Evolutionary conservation across 2,797 vertebrate species (phyloP), one percentile per base, ranked within the genome.

Genomic region (Scleropages formosus): DNA sequence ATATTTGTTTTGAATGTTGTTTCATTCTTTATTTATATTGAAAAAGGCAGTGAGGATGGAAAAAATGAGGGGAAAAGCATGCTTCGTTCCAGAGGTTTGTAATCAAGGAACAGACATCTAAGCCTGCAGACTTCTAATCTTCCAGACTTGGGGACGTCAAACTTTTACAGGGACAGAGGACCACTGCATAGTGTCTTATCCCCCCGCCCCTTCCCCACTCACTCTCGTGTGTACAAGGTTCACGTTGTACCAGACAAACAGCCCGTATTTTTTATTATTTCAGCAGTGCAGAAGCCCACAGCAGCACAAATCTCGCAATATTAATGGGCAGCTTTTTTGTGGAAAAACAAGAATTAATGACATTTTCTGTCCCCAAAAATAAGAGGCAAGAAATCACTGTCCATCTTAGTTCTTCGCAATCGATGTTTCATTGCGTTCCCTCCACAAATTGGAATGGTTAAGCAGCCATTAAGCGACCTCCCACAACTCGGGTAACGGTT

Each of bases 401-500:
- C 74, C 85, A 82, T 81, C 81, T 26, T 24, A 26, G 80, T 85
- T 84, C 78, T 68, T 81, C 70, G 83, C 82, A 84, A 84, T 83
- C 82, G 81, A 83, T 82, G 79, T 53, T 27, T 71, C 77, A 78
- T 69, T 73, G 82, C 73, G 77, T 79, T 82, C 84, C 88, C 82
- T 86, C 84, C 71, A 60, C 56, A 77, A 82, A 84, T 71, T 82
- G 82, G 85, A 88, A 88, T 78, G 77, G 76, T 88, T 80, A 83
- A 79, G 82, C 79, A 86, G 85, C 83, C 84, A 81, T 87, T 85
- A 85, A 80, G 79, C 82, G 84, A 86, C 83, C 84, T 82, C 74
- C 83, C 62, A 46, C 84, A 81, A 84, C 88, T 87, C 85, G 88
- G 87, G 87, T 88, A 87, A 76, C 78, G 77, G 78, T 85, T 82